A percentile compares a stretch with the other conserved stretches of the same genome.
Conservation (phyloP, 1,140 invertebrate species). For the Neelides sp. region DNA sequence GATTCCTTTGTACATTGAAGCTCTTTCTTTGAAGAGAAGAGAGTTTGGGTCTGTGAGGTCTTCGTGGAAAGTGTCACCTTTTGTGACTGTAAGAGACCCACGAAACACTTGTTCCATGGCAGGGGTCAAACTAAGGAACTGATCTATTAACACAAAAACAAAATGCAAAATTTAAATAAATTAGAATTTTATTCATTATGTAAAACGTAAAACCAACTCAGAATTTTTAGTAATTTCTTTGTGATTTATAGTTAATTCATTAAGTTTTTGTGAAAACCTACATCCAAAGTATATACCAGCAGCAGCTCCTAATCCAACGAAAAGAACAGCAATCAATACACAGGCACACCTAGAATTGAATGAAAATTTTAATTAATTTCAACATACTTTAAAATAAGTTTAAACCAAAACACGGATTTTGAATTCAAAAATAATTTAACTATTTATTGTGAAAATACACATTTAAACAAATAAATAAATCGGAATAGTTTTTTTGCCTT, state of each 20-base stretch:
- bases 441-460: no score
- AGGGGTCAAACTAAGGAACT: slow-evolving; percentile 60
- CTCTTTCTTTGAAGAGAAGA: slow-evolving; percentile 46
- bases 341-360: no score
- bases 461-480: no score
- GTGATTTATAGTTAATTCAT: neutral
- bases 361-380: no score
- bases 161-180: slow-evolving; percentile 1
- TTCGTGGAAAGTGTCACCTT: slow-evolving; percentile 46
- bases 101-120: slow-evolving; percentile 63
- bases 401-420: no score
- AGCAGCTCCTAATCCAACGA: slow-evolving; percentile 63
- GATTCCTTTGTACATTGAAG: slow-evolving; percentile 57
- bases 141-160: slow-evolving; percentile 48
- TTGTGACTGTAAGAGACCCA: slow-evolving; percentile 54
- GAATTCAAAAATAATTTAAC: no score
- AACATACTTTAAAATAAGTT: no score
- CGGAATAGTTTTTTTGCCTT: no score
- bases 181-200: neutral
- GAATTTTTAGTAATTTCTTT: no score
- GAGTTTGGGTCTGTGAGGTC: slow-evolving; percentile 48
- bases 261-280: slow-evolving; percentile 45
- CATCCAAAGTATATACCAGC: slow-evolving; percentile 74
- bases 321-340: slow-evolving; percentile 63
- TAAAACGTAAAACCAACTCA: neutral